A percentile compares a stretch with the other conserved stretches of the same genome.
phyloP scores from a whole-genome alignment of 2,888 invertebrate species.

The Silvanus unidentatus region DNA sequence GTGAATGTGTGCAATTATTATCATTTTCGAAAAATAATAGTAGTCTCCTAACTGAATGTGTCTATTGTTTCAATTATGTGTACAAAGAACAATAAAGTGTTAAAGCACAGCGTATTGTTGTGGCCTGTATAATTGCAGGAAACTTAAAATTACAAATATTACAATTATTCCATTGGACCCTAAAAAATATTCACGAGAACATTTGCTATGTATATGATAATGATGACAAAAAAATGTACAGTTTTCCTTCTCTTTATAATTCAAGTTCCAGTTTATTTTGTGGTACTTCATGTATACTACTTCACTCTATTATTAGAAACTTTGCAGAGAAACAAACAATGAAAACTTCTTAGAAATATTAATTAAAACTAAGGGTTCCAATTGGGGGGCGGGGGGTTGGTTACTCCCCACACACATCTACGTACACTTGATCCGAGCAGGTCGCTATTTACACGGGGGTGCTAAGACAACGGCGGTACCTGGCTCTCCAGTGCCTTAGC shows the following conservation, averaged over 20 bases:
- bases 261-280: too few relatives aligned
- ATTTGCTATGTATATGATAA: too few relatives aligned
- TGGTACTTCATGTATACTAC: too few relatives aligned
- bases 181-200: too few relatives aligned
- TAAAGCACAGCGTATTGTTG: slow-evolving; percentile 2
- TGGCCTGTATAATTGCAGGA: slow-evolving; percentile 5
- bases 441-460: slow-evolving; percentile 7
- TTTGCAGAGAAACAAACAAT: too few relatives aligned
- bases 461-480: slow-evolving; percentile 35
- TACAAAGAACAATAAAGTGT: slow-evolving; percentile 7
- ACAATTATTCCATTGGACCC: too few relatives aligned
- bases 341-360: slow-evolving; percentile 10
- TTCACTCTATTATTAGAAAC: too few relatives aligned
- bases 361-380: slow-evolving; percentile 7
- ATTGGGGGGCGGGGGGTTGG: slow-evolving; percentile 4
- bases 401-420: neutral
- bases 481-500: slow-evolving; percentile 26
- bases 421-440: neutral
- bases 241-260: too few relatives aligned
- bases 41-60: neutral
- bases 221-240: too few relatives aligned
- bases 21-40: too few relatives aligned
- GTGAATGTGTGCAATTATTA: too few relatives aligned
- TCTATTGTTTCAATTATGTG: slow-evolving; percentile 7
- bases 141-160: slow-evolving; percentile 5